A percentile compares a stretch with the other conserved stretches of the same genome.
Evolutionary conservation across 2,113 vertebrate genomes (phyloP).

Genomic region (Stictonetta naevosa): DNA sequence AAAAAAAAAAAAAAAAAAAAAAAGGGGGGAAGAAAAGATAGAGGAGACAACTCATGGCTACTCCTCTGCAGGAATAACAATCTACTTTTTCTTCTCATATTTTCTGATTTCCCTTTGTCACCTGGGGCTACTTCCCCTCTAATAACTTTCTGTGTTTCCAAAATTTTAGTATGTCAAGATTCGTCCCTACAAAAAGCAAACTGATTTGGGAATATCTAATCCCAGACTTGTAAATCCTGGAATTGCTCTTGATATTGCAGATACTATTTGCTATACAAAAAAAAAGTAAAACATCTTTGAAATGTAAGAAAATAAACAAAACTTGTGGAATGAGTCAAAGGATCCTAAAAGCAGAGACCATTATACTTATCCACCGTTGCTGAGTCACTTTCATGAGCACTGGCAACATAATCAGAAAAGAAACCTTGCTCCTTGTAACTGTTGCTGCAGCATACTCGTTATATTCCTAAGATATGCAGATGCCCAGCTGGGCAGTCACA

Average conservation of each 20-base stretch:
- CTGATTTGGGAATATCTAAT: neutral
- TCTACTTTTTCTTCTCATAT: neutral
- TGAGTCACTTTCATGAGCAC: neutral
- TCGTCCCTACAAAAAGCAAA: neutral
- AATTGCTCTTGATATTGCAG: neutral
- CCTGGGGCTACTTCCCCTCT: neutral
- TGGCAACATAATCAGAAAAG: neutral
- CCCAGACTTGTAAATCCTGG: neutral
- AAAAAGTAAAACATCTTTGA: neutral
- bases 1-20: too few relatives aligned
- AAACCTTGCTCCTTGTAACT: neutral
- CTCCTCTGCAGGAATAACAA: neutral
- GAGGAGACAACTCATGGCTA: neutral
- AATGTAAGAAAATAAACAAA: neutral
- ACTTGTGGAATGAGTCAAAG: neutral
- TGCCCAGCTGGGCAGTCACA: neutral
- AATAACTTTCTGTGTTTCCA: neutral
- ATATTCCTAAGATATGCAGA: neutral
- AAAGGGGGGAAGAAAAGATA: neutral
- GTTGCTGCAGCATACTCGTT: neutral
- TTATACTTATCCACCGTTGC: neutral
- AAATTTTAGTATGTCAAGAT: neutral
- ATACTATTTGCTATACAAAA: neutral
- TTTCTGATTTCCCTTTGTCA: neutral
- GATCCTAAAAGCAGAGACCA: neutral